A percentile compares a stretch with the other conserved stretches of the same genome.
phyloP scores from a whole-genome alignment of 2,113 vertebrate species.

The Lipophrys pholis region DNA sequence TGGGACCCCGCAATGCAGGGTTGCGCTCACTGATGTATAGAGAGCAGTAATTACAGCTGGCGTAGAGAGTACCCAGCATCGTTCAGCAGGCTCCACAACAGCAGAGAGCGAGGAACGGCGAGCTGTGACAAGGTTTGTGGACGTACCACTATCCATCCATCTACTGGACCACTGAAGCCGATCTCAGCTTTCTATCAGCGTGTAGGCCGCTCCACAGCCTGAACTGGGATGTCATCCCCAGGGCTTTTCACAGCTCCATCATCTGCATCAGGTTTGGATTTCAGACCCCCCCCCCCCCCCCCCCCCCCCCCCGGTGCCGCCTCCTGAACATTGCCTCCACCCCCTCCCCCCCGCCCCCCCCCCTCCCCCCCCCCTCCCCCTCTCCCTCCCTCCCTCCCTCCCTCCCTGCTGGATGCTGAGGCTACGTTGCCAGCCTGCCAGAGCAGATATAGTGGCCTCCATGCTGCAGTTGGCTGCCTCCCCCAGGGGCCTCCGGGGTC shows the following conservation, averaged over 20 bases:
- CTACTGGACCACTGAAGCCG: too few relatives aligned
- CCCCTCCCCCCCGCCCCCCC: too few relatives aligned
- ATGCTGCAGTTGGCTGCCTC: constrained; percentile 27
- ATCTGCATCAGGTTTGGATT: background rate
- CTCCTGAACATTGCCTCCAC: constrained; percentile 11
- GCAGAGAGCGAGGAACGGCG: constrained; percentile 20
- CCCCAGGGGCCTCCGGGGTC: constrained; percentile 27
- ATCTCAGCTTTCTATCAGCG: too few relatives aligned
- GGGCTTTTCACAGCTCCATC: background rate
- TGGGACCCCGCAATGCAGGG: constrained; percentile 11
- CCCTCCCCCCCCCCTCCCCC: too few relatives aligned
- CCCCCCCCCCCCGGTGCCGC: background rate
- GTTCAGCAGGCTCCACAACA: constrained; percentile 52
- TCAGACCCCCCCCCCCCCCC: background rate
- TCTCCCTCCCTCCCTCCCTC: too few relatives aligned
- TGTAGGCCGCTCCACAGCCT: constrained; percentile 10
- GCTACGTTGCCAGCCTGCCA: constrained; percentile 22
- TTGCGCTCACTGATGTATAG: constrained; percentile 38
- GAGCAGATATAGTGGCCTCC: constrained; percentile 44
- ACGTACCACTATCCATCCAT: too few relatives aligned
- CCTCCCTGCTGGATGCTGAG: background rate
- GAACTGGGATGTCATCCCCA: constrained; percentile 24
- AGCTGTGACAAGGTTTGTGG: background rate
- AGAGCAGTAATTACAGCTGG: constrained; percentile 69
- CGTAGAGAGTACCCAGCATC: constrained; percentile 45